These are phyloP conservation scores for Cyprinodon brontotheroides DNA, from an alignment of 2,113 vertebrate species.

Conservation along the genomic window DNA sequence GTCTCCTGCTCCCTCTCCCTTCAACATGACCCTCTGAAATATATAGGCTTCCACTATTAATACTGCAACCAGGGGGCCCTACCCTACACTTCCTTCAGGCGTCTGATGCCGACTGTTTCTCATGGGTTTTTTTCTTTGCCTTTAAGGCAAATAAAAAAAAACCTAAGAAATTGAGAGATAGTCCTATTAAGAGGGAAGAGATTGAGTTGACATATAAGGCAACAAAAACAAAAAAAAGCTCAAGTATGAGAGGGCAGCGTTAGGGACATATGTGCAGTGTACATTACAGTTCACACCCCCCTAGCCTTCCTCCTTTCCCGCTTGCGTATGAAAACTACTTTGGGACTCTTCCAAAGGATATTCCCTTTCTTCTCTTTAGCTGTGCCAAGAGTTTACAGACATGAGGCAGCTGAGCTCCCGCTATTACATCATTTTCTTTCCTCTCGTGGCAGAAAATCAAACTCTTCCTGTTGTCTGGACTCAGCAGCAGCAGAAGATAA, in stretches of 20 bases:
- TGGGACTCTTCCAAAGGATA: conserved; percentile 63
- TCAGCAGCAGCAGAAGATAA: conserved; percentile 2
- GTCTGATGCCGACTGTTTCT: conserved; percentile 15
- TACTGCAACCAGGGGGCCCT: conserved; percentile 57
- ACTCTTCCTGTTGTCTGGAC: conserved; percentile 35
- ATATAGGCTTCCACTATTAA: conserved; percentile 75
- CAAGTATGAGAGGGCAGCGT: conserved; percentile 18
- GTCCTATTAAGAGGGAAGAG: neutral
- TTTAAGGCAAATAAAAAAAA: conserved; percentile 7
- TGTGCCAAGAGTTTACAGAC: conserved; percentile 61
- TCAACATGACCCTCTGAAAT: conserved; percentile 70
- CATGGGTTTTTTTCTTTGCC: conserved; percentile 2
- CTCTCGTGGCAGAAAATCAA: conserved; percentile 48
- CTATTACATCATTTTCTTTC: conserved; percentile 66
- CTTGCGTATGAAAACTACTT: conserved; percentile 42
- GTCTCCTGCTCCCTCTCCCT: conserved; percentile 36
- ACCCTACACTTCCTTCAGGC: conserved; percentile 28
- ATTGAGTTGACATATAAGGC: conserved; percentile 1
- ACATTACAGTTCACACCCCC: conserved; percentile 43
- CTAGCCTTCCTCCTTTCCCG: neutral
- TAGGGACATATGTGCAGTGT: conserved; percentile 53
- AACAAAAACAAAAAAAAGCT: conserved; percentile 4
- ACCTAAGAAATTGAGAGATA: conserved; percentile 8
- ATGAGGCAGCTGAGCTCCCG: conserved; percentile 52
- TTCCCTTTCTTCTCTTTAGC: conserved; percentile 56